A percentile compares a stretch with the other conserved stretches of the same genome.
These are phyloP conservation scores for Drosophila antonietae DNA, from an alignment of 2,888 invertebrate genomes.

Conservation along the genomic window DNA sequence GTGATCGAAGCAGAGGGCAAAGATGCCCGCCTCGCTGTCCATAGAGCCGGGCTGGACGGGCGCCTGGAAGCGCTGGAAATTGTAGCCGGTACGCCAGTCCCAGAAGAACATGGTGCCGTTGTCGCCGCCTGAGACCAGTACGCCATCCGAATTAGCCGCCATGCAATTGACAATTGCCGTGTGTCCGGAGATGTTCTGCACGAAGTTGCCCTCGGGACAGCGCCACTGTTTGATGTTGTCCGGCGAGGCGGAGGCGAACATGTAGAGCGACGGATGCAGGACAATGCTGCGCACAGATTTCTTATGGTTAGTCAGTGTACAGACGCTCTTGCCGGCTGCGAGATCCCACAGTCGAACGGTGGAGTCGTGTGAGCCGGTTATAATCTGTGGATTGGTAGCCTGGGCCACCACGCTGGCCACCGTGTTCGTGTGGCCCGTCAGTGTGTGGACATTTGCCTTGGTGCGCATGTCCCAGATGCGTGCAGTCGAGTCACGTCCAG, in stretches of 20 bases:
- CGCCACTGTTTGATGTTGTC: constrained; percentile 99
- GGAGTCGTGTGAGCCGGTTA: constrained; percentile 97
- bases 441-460: constrained; percentile 98
- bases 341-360: constrained; percentile 99
- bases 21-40: constrained; percentile 99
- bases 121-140: constrained; percentile 98
- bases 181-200: constrained; percentile 98
- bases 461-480: constrained; percentile 99
- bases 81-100: constrained; percentile 99
- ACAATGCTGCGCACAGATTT: constrained; percentile 94
- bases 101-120: constrained; percentile 98
- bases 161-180: constrained; percentile 99
- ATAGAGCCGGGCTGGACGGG: constrained; percentile 99
- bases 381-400: constrained; percentile 96
- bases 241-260: constrained; percentile 99
- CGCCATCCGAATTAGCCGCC: constrained; percentile 97
- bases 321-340: constrained; percentile 96
- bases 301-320: constrained; percentile 99
- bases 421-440: constrained; percentile 98
- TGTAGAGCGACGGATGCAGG: constrained; percentile 91
- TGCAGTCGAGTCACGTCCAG: constrained; percentile 97
- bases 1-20: constrained; percentile 97
- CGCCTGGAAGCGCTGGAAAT: constrained; percentile 97
- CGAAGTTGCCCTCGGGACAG: constrained; percentile 98
- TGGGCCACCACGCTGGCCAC: constrained; percentile 98